Conservation (phyloP, 2,888 invertebrate species). For the Nineta flava region DNA sequence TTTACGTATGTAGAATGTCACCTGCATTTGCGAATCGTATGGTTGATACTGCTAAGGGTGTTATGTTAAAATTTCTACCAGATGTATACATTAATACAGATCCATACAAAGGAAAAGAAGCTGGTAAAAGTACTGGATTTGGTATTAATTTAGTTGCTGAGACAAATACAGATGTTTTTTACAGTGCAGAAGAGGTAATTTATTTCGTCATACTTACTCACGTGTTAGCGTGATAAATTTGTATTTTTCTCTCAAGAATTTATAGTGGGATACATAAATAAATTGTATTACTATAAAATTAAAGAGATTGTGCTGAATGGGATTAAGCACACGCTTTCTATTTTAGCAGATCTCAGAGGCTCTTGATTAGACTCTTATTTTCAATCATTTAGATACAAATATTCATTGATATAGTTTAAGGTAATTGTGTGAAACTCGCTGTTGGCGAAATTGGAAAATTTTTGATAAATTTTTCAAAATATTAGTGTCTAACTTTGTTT, state of each 20-base stretch:
- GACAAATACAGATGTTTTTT: slow-evolving; percentile 70
- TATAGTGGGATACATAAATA: neutral
- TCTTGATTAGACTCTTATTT: too few species aligned
- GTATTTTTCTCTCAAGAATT: neutral
- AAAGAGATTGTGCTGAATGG: too few species aligned
- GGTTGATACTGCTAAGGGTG: slow-evolving; percentile 79
- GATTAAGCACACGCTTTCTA: too few species aligned
- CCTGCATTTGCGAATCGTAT: slow-evolving; percentile 88
- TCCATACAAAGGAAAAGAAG: slow-evolving; percentile 70
- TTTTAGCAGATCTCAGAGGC: too few species aligned
- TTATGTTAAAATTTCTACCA: slow-evolving; percentile 78
- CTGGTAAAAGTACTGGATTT: slow-evolving; percentile 84
- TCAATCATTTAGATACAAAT: too few species aligned
- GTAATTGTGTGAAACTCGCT: too few species aligned
- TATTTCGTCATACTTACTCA: neutral
- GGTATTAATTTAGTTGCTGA: slow-evolving; percentile 83
- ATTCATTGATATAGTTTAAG: too few species aligned
- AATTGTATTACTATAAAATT: neutral
- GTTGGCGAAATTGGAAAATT: too few species aligned
- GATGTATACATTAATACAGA: slow-evolving; percentile 94
- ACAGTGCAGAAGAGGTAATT: slow-evolving; percentile 42
- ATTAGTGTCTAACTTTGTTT: too few species aligned
- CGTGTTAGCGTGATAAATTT: neutral
- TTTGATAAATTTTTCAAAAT: too few species aligned
- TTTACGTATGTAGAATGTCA: slow-evolving; percentile 80